A percentile compares a stretch with the other conserved stretches of the same genome.
These are phyloP conservation scores for Coregonus ussuriensis DNA, from an alignment of 2,797 vertebrate genomes.

Conservation along the genomic window DNA sequence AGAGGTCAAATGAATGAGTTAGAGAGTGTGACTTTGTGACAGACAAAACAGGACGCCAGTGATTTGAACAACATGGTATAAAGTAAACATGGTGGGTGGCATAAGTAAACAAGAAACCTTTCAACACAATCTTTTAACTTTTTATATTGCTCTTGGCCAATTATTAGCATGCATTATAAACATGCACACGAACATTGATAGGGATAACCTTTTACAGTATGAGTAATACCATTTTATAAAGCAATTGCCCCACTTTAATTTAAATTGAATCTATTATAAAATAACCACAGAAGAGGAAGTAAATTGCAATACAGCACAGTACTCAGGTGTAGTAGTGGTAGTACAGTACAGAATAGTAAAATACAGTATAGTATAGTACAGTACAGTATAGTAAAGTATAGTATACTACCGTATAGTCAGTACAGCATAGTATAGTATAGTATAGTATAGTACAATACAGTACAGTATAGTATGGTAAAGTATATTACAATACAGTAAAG, in stretches of 20 bases:
- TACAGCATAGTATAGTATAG: no score
- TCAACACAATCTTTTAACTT: background rate
- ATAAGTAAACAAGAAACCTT: background rate
- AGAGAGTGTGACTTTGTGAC: background rate
- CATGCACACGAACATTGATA: background rate
- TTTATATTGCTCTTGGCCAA: background rate
- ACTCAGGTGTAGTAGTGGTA: background rate
- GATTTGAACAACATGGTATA: background rate
- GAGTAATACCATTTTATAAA: background rate
- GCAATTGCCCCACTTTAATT: no score
- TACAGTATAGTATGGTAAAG: no score
- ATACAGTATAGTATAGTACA: no score
- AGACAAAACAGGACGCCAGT: no score
- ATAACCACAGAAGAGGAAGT: background rate
- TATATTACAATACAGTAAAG: background rate
- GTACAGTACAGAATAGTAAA: background rate
- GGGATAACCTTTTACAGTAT: background rate
- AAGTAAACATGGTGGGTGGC: background rate
- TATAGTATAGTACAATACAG: no score
- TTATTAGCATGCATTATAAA: background rate
- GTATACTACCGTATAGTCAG: no score
- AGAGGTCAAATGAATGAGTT: slow-evolving; percentile 4
- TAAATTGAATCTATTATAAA: background rate
- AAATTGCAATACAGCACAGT: background rate
- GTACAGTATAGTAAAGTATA: no score